A percentile compares a stretch with the other conserved stretches of the same genome.
Evolutionary conservation across 1,140 invertebrate genomes (phyloP).

Genomic region (Procambarus clarkii): DNA sequence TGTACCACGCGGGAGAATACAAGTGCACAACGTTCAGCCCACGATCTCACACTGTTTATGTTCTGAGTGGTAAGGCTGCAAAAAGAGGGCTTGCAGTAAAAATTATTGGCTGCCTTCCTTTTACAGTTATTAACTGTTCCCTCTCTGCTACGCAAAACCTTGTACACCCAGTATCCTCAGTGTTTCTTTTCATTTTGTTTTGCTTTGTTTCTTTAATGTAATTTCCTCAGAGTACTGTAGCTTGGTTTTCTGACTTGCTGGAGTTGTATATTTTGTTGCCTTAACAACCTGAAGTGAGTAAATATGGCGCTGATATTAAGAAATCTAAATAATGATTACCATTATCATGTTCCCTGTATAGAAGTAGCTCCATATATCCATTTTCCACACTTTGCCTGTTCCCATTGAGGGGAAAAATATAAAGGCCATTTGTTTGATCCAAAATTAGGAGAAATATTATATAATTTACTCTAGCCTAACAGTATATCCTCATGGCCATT

Average conservation of each 20-base stretch:
- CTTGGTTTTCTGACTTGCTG: conserved; percentile 15
- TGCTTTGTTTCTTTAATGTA: conserved; percentile 6
- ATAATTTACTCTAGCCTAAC: too few species aligned
- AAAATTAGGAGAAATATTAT: too few species aligned
- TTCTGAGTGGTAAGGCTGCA: conserved; percentile 63
- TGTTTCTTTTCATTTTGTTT: background rate
- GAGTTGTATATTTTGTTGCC: background rate
- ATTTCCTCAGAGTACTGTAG: conserved; percentile 10
- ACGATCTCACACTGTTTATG: conserved; percentile 52
- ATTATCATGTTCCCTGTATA: too few species aligned
- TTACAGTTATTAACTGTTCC: conserved; percentile 14
- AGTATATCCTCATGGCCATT: too few species aligned
- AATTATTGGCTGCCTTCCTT: conserved; percentile 37
- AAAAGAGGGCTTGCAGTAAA: conserved; percentile 19
- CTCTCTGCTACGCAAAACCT: conserved; percentile 16
- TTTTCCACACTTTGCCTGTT: too few species aligned
- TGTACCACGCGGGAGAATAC: conserved; percentile 65
- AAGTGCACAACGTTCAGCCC: conserved; percentile 62
- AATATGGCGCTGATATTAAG: background rate
- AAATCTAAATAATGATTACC: too few species aligned
- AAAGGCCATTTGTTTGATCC: too few species aligned
- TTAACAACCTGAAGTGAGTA: background rate
- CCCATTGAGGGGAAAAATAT: too few species aligned
- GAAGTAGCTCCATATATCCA: too few species aligned
- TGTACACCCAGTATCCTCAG: background rate